Base-by-base conservation (phyloP, 2,113 vertebrate genomes). In the Saguinus midas region DNA sequence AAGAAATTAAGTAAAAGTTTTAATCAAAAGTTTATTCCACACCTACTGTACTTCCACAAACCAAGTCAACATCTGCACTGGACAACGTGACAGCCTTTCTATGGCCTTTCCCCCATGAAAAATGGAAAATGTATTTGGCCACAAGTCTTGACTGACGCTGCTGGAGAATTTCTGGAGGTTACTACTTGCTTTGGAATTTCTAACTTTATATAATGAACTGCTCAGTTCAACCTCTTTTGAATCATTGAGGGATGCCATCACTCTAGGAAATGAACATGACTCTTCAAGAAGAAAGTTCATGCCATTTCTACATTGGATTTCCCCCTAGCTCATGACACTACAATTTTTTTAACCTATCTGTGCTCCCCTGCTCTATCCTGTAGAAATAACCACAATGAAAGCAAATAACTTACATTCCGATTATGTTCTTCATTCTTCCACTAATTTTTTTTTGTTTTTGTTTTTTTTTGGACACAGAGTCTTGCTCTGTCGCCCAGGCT, bases 331-430 rank as follows among this genome's bases (percentile, higher is more conserved):
- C 21, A 87, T 70, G 66, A 90, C 73, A 68, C 29, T 43, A 76
- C 37, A 64, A 20, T 35, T 79, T 89, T 76, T 72, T 76, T 29
- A 79, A 58, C 40, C 79, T 32, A 79, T 73, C 64, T 58, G 6
- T 45, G 20, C 45, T 83, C 78, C 75, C 72, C 84, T 61, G 55
- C 61, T 37, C 68, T 82, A 20, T 27, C 78, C 27, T 75, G 37
- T 58, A 91, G 75, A 94, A 91, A 90, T 21, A 43, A 87, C 32
- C 85, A 76, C 92, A n/a, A 95, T n/a, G 37, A 83, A 90, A 96
- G 27, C 18, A 72, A 75, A 2, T 52, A 85, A 82, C 27, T 48
- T 37, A 61, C 7, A 35, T 79, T 52, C 52, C 84, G 89, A 25
- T 37, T 70, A 55, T 43, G 32, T 43, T 37, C 37, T 96, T 91